Base-by-base conservation (phyloP, 2,888 invertebrate genomes). In the Bombyx huttoni region DNA sequence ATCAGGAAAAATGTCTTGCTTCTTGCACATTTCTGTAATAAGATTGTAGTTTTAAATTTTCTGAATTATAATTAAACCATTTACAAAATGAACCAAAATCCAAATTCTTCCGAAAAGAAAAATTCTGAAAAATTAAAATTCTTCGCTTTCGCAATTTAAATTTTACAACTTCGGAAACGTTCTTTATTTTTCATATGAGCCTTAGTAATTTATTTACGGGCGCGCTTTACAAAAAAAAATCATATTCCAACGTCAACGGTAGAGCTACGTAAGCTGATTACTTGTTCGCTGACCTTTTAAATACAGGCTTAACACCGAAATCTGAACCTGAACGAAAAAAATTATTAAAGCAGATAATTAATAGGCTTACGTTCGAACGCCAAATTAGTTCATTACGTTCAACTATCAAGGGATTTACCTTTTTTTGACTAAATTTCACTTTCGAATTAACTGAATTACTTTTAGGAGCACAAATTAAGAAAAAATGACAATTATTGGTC, bases 251-350 rank as follows among this genome's bases (percentile, higher is more conserved):
- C 59, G 55, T 50, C 47, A 53, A 55, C 56, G 60, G 62, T 57
- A 61, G 62, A 64, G 65, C 60, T 55, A 52, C 48, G 60, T 52
- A 74, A 76, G 73, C 74, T 64, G 75, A 73, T 76, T 75, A 75
- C 61, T 58, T 68, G 68, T 62, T 56, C 67, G 52, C 58, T 72
- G 72, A 73, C 72, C 72, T 73, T 73, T 69, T 62, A 67, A 70
- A 65, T 67, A 70, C 60, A 63, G 62, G 70, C 70, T 70, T 70
- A 63, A 65, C 63, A 55, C 58, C 52, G 68, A 67, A 69, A 71
- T 68, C 64, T 65, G 68, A 73, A 65, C 67, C 60, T 60, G 59
- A 64, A 64, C 60, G 5, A 40, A 40, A 60, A 67, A 64, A 68
- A 70, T 67, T 68, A 67, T 67, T 64, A 71, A 67, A 61, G 56